Base-by-base conservation (phyloP, 2,113 vertebrate species). In the Oenanthe oenanthe region DNA sequence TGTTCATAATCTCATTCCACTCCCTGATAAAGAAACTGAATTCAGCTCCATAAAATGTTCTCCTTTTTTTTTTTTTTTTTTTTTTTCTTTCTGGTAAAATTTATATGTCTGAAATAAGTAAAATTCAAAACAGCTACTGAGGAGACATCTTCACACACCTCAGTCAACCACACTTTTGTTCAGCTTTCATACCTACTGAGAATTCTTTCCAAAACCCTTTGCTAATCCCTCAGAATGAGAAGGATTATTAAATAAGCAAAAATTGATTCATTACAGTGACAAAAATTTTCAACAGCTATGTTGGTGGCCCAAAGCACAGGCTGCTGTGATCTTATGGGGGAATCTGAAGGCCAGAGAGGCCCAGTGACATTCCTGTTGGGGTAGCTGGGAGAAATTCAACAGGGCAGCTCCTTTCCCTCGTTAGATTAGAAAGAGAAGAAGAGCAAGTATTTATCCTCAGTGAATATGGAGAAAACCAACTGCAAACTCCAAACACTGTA, bases 201-300 rank as follows among this genome's bases (percentile, higher is more conserved):
- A 91, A 58, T 68, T 73, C 32, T 85, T 91, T 95, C 66, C 72
- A 89, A 89, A 92, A 38, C n/a, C 43, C 31, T 84, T 81, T 87
- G 28, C 61, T 91, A 73, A 54, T 61, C 47, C 71, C 54, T 89
- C 50, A 58, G 47, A 91, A 82, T 50, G 62, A 88, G 73, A 89
- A 89, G 48, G 45, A 78, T 87, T 53, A 81, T 93, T 96, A 94
- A 65, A 84, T 91, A 89, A 85, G 84, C 36, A 93, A 94, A 89
- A 94, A 93, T 85, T 88, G 53, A 82, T 89, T 85, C 63, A 89
- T 62, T 88, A 71, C 13, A 13, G 71, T 62, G 84, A 95, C 74
- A 85, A 95, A 78, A 92, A 43, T 32, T 68, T 87, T 89, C 77
- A 76, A 32, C 36, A 82, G 32, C 58, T 85, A 20, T 25, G 42